Evolutionary conservation across 2,797 vertebrate species (phyloP).

Genomic region (Crax fasciolata): DNA sequence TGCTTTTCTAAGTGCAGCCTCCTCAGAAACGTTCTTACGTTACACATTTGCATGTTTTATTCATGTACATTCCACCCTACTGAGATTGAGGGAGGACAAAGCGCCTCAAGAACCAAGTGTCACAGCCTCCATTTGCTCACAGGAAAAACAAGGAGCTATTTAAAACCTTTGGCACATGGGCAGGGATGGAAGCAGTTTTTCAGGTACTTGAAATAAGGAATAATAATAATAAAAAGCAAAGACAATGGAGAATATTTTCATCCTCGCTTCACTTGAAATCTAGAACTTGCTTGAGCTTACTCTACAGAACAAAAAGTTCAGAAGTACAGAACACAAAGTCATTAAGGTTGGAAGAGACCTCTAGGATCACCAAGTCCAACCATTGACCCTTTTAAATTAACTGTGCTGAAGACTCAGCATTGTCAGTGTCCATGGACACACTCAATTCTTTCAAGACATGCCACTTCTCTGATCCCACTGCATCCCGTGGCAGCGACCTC

Average conservation of each 20-base stretch:
- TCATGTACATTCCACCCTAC: not conserved
- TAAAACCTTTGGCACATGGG: not conserved
- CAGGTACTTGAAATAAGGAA: not conserved
- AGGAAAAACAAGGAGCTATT: not conserved
- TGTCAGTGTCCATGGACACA: not conserved
- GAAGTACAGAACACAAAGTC: not conserved
- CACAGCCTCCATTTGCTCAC: not conserved
- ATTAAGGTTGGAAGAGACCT: too few relatives aligned
- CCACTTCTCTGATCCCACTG: accelerated
- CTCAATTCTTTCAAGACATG: not conserved
- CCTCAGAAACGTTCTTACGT: slow-evolving; percentile 21
- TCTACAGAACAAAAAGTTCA: not conserved
- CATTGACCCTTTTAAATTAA: not conserved
- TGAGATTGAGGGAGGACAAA: not conserved
- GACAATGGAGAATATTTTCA: not conserved
- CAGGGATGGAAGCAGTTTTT: not conserved
- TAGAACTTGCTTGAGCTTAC: not conserved
- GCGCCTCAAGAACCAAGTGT: not conserved
- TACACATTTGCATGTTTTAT: slow-evolving; percentile 7
- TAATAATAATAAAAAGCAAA: not conserved
- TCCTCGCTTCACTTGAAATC: not conserved
- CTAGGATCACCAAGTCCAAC: too few relatives aligned
- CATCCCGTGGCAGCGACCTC: not conserved
- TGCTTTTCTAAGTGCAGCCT: slow-evolving; percentile 26
- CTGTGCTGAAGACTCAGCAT: not conserved